Base-by-base conservation (phyloP, 2,888 invertebrate species). In the Hypselothyrea guttata region DNA sequence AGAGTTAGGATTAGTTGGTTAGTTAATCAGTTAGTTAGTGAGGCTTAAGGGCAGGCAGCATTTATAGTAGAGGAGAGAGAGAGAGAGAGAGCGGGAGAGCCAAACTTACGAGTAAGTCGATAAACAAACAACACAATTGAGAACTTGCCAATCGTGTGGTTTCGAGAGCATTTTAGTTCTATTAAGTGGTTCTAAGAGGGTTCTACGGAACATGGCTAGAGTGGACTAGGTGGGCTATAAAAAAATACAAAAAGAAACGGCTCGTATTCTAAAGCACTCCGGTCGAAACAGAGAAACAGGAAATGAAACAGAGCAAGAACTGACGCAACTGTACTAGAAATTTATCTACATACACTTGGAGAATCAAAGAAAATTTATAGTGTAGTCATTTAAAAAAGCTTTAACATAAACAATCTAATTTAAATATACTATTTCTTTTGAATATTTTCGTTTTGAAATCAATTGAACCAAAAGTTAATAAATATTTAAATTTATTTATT, bases 141-240 rank as follows among this genome's bases (percentile, higher is more conserved):
- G 65, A 79, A 84, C 78, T 84, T 84, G 78, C 82, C 78, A 79
- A 79, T 79, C 60, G 60, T 71, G 54, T 57, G 67, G 66, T 63
- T 73, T 70, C 75, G 62, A 62, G 61, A 69, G 60, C 76, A 70
- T 75, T 65, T 56, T 33, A 75, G 13, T 37, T 9, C 15, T 9
- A 15, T 37, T 9, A 66, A 59, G 65, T 74, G 67, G 77, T 67
- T 41, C 65, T 78, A 77, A 75, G 34, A 60, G 65, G 63, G 53
- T 52, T 33, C 81, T 77, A 77, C 66, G 69, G 59, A 64, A 71
- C 68, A 58, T 61, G 76, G 57, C 72, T 74, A 75, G 31, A 47
- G 22, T 47, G 42, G 69, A 51, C 57, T 59, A 71, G 57, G 53
- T 54, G 55, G 77, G 73, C 74, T 28, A 28, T 28, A 9, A 8